These are phyloP conservation scores for Hypomesus transpacificus DNA, from an alignment of 2,113 vertebrate species.

Conservation along the genomic window DNA sequence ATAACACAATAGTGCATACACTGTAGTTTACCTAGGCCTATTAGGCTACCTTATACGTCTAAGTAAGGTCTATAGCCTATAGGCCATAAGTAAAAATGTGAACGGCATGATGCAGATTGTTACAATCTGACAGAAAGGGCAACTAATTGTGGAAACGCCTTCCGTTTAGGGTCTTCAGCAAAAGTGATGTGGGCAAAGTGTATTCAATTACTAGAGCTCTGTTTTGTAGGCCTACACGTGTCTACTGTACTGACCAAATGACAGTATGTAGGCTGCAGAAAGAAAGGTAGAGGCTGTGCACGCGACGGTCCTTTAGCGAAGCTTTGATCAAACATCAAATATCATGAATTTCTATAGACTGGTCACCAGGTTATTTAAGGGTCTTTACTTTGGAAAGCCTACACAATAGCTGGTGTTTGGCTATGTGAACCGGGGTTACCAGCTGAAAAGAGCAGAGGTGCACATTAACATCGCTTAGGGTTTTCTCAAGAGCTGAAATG, in stretches of 20 bases:
- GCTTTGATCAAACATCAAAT: slow-evolving; percentile 72
- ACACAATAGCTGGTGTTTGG: slow-evolving; percentile 70
- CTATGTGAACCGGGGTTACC: slow-evolving; percentile 70
- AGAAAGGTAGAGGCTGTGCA: slow-evolving; percentile 50
- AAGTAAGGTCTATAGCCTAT: no score
- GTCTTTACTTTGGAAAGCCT: slow-evolving; percentile 68
- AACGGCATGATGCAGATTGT: slow-evolving; percentile 9
- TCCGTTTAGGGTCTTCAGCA: slow-evolving; percentile 59
- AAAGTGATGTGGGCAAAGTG: slow-evolving; percentile 52
- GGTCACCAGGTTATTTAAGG: slow-evolving; percentile 71
- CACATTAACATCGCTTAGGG: slow-evolving; percentile 81
- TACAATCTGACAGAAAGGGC: slow-evolving; percentile 51
- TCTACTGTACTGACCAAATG: background rate
- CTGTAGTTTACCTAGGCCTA: no score
- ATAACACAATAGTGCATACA: no score
- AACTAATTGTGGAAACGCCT: slow-evolving; percentile 76
- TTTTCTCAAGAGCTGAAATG: slow-evolving; percentile 76
- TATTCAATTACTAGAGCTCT: background rate
- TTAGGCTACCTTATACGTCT: no score
- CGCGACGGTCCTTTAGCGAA: slow-evolving; percentile 61
- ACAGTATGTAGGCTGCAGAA: slow-evolving; percentile 16
- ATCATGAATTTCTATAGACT: slow-evolving; percentile 82
- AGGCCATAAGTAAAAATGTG: slow-evolving; percentile 7
- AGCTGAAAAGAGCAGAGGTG: slow-evolving; percentile 71
- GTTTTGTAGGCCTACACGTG: background rate